Base-by-base conservation (phyloP, 1,140 invertebrate genomes). In the Drosophila lacertosa region DNA sequence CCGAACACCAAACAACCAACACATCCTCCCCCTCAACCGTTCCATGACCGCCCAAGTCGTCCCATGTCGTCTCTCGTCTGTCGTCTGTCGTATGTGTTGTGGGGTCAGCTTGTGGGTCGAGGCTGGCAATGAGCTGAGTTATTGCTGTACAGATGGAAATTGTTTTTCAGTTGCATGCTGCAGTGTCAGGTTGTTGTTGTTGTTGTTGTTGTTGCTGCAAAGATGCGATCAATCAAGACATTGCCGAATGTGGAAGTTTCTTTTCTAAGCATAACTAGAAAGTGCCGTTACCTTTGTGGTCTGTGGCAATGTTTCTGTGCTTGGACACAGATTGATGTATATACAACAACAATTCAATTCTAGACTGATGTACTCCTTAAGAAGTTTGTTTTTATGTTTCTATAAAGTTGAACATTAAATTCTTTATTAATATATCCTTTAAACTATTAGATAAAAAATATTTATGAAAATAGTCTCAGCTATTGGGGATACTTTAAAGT, bases 51-150 rank as follows among this genome's bases (percentile, higher is more conserved):
- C n/a, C n/a, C n/a, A n/a, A n/a, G n/a, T n/a, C n/a, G 4, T 6
- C 0, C 4, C 1, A 26, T 26, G 24, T 26, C 24, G 7, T 26
- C 5, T 26, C 4, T 68, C 51, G 44, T 32, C 22, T 55, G 32
- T 64, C n/a, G 7, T 26, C 5, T 26, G 24, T 68, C 51, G 44
- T 32, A 26, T 55, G 32, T 64, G 33, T 35, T 22, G n/a, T n/a
- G 76, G 53, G 81, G 81, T 84, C 81, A 84, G 81, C 80, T 73
- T 86, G 81, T 77, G 81, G 81, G 81, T 84, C 81, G 73, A 20
- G 58, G 54, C 76, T 82, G 78, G 74, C 81, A 81, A 74, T 86
- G 81, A 84, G 77, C 77, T 84, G 65, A 84, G 77, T 84, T 84
- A 84, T 84, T 74, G 81, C 81, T 64, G 60, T 72, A 63, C 69